A percentile compares a stretch with the other conserved stretches of the same genome.
Evolutionary conservation across 2,888 invertebrate species (phyloP).

Genomic region (Hipparchia semele): DNA sequence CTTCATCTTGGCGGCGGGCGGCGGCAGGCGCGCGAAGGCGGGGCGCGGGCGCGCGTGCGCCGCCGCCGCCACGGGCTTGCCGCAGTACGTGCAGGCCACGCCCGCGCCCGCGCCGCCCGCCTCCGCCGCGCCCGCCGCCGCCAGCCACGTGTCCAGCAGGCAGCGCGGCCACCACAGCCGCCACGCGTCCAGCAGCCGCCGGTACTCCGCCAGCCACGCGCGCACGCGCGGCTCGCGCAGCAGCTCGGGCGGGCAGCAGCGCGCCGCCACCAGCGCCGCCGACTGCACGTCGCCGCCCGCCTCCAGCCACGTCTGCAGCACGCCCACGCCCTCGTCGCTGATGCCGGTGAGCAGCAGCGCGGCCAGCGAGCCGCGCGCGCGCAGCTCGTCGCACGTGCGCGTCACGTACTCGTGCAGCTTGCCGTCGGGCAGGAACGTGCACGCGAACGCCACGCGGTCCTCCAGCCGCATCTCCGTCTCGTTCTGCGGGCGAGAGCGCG

Average conservation of each 20-base stretch:
- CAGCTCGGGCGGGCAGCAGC: slow-evolving; percentile 89
- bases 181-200: slow-evolving; percentile 94
- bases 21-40: slow-evolving; percentile 84
- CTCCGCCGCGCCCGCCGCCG: slow-evolving; percentile 77
- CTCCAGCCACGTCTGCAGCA: slow-evolving; percentile 95
- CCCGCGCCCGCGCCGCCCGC: slow-evolving; percentile 54
- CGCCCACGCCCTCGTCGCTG: slow-evolving; percentile 85
- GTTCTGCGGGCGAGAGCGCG: slow-evolving; percentile 75
- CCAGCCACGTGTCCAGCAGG: slow-evolving; percentile 92
- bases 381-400: slow-evolving; percentile 86
- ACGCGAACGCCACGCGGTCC: slow-evolving; percentile 96
- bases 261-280: slow-evolving; percentile 90
- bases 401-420: slow-evolving; percentile 91
- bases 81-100: slow-evolving; percentile 97
- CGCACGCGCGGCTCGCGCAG: slow-evolving; percentile 86
- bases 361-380: slow-evolving; percentile 90
- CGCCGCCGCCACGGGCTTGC: slow-evolving; percentile 93
- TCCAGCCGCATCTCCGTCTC: slow-evolving; percentile 93
- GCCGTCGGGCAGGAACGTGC: slow-evolving; percentile 91
- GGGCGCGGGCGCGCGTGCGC: slow-evolving; percentile 84
- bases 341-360: slow-evolving; percentile 90
- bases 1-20: slow-evolving; percentile 88
- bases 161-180: slow-evolving; percentile 95
- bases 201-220: slow-evolving; percentile 91
- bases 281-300: slow-evolving; percentile 95